Evolutionary conservation across 2,797 vertebrate species (phyloP), one percentile per base, ranked within the genome.

Genomic region (Sebastiscus albofasciatus): DNA sequence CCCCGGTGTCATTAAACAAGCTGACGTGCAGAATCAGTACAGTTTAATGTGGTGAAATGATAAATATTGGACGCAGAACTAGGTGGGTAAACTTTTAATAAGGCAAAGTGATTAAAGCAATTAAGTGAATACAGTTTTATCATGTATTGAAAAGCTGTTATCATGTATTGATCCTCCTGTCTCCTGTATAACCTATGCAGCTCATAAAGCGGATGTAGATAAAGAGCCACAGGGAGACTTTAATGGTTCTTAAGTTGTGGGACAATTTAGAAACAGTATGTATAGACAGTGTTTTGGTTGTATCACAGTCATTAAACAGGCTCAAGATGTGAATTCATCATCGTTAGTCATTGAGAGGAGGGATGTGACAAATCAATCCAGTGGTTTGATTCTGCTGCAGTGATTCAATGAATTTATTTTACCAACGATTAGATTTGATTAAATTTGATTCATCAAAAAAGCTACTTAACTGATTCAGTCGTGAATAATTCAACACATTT

Each of bases 1-100:
- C 59, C 71, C 26, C 20, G 1, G 81, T 81, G 88, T 86, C 83
- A 77, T 92, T 91, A 92, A 88, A 83, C 77, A 73, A 49, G 84
- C 82, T 67, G 72, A 75, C 60, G 73, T 67, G n/a, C 68, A 80
- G 75, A 67, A 70, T 82, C 77, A 29, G 52, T 52, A 5, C 76
- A 18, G 22, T 79, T 74, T 71, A 85, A 90, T 69, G 76, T 75
- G 46, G 4, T 5, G 22, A 75, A 79, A 82, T 76, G 80, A 83
- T 80, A 81, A 58, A 77, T 72, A 70, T 27, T 67, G 33, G 72
- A 60, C 6, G 61, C 67, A 62, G 52, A 49, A 13, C 2, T 29
- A 31, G 12, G 24, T 22, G 18, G 67, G 39, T 49, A 81, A 78
- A 77, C 22, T 54, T 82, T 85, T 83, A 83, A 84, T 69, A 84